Evolutionary conservation across 1,140 invertebrate genomes (phyloP).

Genomic region (Batillaria attramentaria): DNA sequence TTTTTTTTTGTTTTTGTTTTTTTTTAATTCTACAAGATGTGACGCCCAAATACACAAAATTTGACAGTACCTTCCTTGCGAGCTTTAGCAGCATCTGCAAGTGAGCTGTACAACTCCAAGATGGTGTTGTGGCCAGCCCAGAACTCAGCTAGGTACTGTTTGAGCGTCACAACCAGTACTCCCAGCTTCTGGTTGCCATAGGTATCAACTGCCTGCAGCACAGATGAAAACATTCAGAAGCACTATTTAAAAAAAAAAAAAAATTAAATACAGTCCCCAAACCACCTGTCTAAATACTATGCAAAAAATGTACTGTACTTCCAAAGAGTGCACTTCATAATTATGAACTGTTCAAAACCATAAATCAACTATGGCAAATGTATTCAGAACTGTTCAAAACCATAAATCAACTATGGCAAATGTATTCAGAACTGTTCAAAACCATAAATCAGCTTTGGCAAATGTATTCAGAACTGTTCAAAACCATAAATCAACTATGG

Average conservation of each 20-base stretch:
- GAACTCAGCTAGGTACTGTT: slow-evolving; percentile 63
- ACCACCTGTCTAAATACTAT: not conserved
- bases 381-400: no score
- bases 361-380: no score
- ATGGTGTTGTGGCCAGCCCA: slow-evolving; percentile 50
- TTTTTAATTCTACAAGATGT: not conserved
- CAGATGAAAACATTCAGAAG: not conserved
- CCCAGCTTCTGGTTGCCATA: slow-evolving; percentile 55
- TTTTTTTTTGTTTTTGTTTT: not conserved
- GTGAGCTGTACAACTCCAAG: slow-evolving; percentile 57
- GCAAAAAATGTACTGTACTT: no score
- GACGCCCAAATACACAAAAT: not conserved
- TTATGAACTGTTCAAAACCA: no score
- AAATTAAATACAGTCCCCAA: no score
- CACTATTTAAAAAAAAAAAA: not conserved
- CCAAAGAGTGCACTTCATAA: no score
- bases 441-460: not conserved
- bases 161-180: slow-evolving; percentile 60
- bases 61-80: slow-evolving; percentile 47
- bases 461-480: no score
- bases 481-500: no score
- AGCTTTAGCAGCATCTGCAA: slow-evolving; percentile 50
- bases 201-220: slow-evolving; percentile 50
- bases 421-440: no score
- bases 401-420: no score